Evolutionary conservation across 2,888 invertebrate genomes (phyloP), one percentile per base, ranked within the genome.

Genomic region (Troilus luridus): DNA sequence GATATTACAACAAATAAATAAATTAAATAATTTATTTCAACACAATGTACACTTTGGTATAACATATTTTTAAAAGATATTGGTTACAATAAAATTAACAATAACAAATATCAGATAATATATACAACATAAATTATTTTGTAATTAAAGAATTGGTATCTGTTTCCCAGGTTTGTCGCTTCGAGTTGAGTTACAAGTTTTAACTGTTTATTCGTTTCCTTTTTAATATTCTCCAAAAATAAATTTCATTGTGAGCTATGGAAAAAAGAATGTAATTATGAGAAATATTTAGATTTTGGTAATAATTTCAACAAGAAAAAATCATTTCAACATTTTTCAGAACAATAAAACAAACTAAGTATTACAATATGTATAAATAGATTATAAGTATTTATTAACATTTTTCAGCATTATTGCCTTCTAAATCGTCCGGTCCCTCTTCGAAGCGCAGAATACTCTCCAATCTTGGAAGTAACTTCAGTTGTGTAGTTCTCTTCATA

Each of bases 401-500:
- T 72, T 72, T 72, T 12, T 8, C 27, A 41, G 8, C 9, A 27
- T 41, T 41, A 19, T 14, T 6, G 6, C 0, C 19, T 17, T 77
- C 41, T 41, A 0, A 6, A 27, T 72, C 27, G 12, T 8, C 27
- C 41, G 14, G 27, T 41, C 17, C 17, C 19, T 17, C 19, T 77
- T 77, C 9, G 27, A 17, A 1, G 1, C 9, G 10, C 14, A 77
- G 85, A 85, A 58, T n/a, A 85, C 41, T 85, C 85, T 21, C 98
- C 98, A 88, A 98, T 96, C 93, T 97, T 96, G 0, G 97, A 95
- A 0, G 98, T 96, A 0, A 96, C 98, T 94, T 98, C 97, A 54
- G 97, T 97, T 9, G 98, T 97, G 94, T 97, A 98, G 93, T 97
- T 97, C 94, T 99, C 98, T 93, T 99, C 98, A 93, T 98, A 98